Percentiles rank a stretch among this genome's conserved stretches.
Evolutionary conservation across 2,797 vertebrate genomes (phyloP).

Genomic region (Dendrocincla fuliginosa): DNA sequence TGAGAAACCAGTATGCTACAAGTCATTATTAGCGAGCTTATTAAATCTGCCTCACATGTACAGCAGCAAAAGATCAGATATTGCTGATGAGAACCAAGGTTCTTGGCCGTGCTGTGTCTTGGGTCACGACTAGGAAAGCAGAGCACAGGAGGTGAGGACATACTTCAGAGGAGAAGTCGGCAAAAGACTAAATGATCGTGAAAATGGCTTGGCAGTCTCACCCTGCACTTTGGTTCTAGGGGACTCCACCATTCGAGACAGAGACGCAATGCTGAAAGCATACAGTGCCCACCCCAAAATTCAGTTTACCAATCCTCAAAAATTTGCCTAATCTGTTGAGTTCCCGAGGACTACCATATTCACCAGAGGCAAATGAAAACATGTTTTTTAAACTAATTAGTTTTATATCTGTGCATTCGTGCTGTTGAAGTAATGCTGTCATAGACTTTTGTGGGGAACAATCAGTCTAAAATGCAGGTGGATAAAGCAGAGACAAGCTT

Average conservation of each 20-base stretch:
- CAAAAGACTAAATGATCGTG: background rate
- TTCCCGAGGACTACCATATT: background rate
- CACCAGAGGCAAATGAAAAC: background rate
- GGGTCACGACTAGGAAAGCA: background rate
- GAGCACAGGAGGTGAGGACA: background rate
- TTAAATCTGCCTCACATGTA: background rate
- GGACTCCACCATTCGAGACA: background rate
- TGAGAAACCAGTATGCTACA: background rate
- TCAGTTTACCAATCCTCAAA: background rate
- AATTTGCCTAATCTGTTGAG: background rate
- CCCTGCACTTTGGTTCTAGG: background rate
- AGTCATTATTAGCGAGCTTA: constrained; percentile 37
- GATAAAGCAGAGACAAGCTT: background rate
- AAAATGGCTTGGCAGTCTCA: background rate
- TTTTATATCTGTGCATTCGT: constrained; percentile 10
- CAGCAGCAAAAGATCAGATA: background rate
- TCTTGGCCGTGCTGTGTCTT: background rate
- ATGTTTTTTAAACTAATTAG: constrained; percentile 2
- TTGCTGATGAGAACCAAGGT: background rate
- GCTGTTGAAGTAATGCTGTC: background rate
- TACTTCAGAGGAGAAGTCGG: background rate
- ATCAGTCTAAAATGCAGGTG: background rate
- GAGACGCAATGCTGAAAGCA: background rate
- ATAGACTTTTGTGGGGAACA: background rate
- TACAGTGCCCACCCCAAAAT: background rate